Base-by-base conservation (phyloP, 2,888 invertebrate genomes). In the Microchrysa polita region DNA sequence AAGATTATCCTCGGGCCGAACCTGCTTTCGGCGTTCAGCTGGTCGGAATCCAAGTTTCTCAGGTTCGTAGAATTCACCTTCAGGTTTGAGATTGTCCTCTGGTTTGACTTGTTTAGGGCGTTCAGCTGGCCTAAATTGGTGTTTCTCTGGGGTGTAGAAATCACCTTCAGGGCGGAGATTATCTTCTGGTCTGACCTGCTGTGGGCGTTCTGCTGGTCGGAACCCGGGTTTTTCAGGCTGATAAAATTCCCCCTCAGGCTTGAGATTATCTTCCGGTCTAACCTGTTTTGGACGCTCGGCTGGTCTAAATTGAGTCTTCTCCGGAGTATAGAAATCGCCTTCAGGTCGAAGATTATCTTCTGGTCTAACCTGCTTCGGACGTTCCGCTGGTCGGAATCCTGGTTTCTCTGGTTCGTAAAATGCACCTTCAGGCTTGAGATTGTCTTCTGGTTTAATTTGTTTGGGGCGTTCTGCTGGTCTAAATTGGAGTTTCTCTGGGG, bases 1-100 rank as follows among this genome's bases (percentile, higher is more conserved):
- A 7, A 91, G 81, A 81, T 91, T 91, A 79, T 92, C 91, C 77
- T 88, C 87, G 34, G 90, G 91, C 78, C 85, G 87, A 0, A 87
- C 85, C 52, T 86, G 86, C 79, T 86, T 83, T 61, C 86, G 87
- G 22, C 84, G 81, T 73, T 85, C 86, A 74, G 80, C 82, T 60
- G 85, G 86, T 57, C 84, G 82, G 79, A 85, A 88, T 77, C 85
- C 87, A 0, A 87, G 88, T 52, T 79, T 81, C 20, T 83, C 82
- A 7, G 84, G 84, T 52, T 82, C 80, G 44, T 87, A 83, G 78
- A 86, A 84, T 5, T 84, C 82, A 27, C 88, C 88, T 80, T 89
- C 88, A 0, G 87, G 86, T 61, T 87, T 16, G 0, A 90, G 81
- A 74, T 77, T 77, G 65, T 77, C 77, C 27, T 65, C 67, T 0